Evolutionary conservation across 1,140 invertebrate genomes (phyloP), one percentile per base, ranked within the genome.

Genomic region (Heliconius eleuchia): DNA sequence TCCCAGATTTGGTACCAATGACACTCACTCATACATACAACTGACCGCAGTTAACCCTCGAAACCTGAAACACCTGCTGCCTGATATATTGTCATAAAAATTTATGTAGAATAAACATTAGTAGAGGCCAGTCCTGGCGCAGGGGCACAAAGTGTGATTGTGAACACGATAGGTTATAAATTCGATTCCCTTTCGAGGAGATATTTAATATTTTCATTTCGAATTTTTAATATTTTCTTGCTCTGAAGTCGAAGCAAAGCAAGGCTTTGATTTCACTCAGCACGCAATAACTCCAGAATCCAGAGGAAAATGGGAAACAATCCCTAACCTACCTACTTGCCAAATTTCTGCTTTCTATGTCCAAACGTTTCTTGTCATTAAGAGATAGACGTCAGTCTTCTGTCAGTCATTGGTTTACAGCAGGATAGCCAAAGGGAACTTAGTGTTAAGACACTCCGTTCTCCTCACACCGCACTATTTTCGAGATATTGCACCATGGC

Each of bases 1-100:
- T 82, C 77, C 74, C 52, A 80, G 80, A 84, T 84, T 82, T 79
- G 76, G 72, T 81, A 19, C 46, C 74, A 81, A 80, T 70, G 74
- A 81, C 79, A 81, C 78, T 83, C 13, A 83, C 78, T 13, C 60
- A 72, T 79, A 74, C 55, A 77, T 79, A 30, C 34, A 74, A 75
- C 46, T 77, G 74, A 79, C 77, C 80, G 77, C 76, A 76, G 79
- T 83, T 73, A 76, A 80, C 71, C 74, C 80, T 34, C 55, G 74
- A 72, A 80, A 66, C 60, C 71, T 70, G 46, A 80, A 72, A 76
- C 79, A 79, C 80, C 80, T 81, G 74, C 80, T 72, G 60, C 60
- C 11, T 66, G 60, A 66, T 23, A 66, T 66, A 66, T 66, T 30
- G 60, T 66, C 23, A 30, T 30, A 66, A 66, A 27, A 66, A 66